These are phyloP conservation scores for Campopleginae sp. DNA, from an alignment of 2,888 invertebrate species.

Conservation along the genomic window DNA sequence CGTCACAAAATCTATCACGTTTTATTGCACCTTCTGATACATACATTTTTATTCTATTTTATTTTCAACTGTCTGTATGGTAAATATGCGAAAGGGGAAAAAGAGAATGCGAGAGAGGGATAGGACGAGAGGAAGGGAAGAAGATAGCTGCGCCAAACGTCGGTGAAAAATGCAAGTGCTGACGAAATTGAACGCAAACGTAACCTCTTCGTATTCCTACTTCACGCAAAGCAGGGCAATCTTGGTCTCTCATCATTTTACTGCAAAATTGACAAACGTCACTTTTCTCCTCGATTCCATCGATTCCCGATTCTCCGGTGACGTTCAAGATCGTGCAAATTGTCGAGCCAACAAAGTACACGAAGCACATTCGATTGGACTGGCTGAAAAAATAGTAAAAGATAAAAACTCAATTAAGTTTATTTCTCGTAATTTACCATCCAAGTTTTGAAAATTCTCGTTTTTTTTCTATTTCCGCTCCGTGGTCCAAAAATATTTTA, in stretches of 20 bases:
- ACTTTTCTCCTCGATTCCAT: background rate
- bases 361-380: background rate
- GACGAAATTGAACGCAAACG: slow-evolving; percentile 19
- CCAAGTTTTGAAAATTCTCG: background rate
- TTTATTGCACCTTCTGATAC: slow-evolving; percentile 80
- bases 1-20: slow-evolving; percentile 78
- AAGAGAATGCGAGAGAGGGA: slow-evolving; percentile 63
- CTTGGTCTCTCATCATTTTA: slow-evolving; percentile 6
- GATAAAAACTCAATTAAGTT: background rate
- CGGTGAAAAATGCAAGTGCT: slow-evolving; percentile 23
- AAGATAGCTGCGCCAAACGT: background rate
- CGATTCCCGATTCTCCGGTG: background rate
- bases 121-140: slow-evolving; percentile 42
- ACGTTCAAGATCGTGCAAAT: background rate
- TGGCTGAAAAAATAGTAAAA: background rate
- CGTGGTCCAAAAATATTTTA: no score
- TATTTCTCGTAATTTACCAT: background rate
- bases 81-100: slow-evolving; percentile 69
- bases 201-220: slow-evolving; percentile 18
- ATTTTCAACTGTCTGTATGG: slow-evolving; percentile 80
- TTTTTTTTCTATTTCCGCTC: no score
- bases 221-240: slow-evolving; percentile 4
- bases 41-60: slow-evolving; percentile 82
- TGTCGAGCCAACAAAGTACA: background rate
- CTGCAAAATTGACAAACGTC: background rate